A percentile compares a stretch with the other conserved stretches of the same genome.
Evolutionary conservation across 2,797 vertebrate species (phyloP).

Genomic region (Aldrovandia affinis): DNA sequence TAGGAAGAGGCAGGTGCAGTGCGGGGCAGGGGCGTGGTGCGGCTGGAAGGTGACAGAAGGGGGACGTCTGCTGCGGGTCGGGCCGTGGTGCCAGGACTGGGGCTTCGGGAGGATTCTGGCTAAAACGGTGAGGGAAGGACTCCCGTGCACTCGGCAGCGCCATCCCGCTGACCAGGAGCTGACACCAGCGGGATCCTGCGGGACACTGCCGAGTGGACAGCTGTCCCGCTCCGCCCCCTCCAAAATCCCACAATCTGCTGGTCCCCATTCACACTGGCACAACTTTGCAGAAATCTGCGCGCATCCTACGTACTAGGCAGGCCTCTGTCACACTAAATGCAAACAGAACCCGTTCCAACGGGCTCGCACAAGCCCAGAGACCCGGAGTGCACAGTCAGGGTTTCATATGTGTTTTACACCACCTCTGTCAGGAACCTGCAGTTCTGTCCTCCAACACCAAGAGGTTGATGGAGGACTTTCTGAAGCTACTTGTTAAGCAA

Average conservation of each 20-base stretch:
- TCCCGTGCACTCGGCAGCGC: conserved; percentile 39
- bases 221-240: conserved; percentile 49
- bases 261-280: conserved; percentile 15
- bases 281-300: not conserved
- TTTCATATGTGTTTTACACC: not conserved
- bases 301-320: not conserved
- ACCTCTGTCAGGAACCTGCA: too few species aligned
- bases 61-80: not conserved
- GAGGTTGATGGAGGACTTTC: too few species aligned
- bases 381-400: not conserved
- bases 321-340: not conserved
- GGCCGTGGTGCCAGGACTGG: conserved; percentile 7
- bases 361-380: not conserved
- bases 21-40: not conserved
- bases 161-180: conserved; percentile 43
- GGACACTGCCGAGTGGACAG: conserved; percentile 51
- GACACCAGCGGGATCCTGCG: conserved; percentile 42
- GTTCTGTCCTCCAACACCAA: too few species aligned
- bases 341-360: not conserved
- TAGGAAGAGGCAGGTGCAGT: not conserved
- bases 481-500: too few species aligned
- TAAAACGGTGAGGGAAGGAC: conserved; percentile 16
- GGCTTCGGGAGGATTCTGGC: not conserved
- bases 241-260: conserved; percentile 51
- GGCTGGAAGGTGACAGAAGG: conserved; percentile 10